Evolutionary conservation across 1,140 invertebrate species (phyloP).

Genomic region (Orius insidiosus): DNA sequence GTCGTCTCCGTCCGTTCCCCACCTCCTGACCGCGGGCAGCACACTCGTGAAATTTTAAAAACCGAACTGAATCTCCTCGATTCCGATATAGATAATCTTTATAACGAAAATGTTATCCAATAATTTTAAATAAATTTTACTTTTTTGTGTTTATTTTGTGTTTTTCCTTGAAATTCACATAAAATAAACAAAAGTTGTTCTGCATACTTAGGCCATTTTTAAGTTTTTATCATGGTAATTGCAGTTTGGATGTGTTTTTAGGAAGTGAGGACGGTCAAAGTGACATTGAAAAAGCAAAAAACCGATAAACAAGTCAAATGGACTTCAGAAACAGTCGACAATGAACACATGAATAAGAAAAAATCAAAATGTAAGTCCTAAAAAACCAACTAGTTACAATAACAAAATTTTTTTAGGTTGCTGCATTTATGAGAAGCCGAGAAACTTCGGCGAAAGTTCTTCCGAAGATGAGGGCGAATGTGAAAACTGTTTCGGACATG

Average conservation of each 20-base stretch:
- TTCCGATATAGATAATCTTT: conserved; percentile 32
- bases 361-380: conserved; percentile 76
- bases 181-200: not conserved
- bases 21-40: conserved; percentile 76
- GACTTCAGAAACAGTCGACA: conserved; percentile 76
- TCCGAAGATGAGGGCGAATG: conserved; percentile 66
- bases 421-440: conserved; percentile 72
- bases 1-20: conserved; percentile 48
- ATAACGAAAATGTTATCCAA: conserved; percentile 30
- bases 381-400: no score
- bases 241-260: conserved; percentile 23
- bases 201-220: no score
- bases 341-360: conserved; percentile 82
- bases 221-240: no score
- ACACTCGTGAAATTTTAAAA: conserved; percentile 60
- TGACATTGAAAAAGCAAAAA: conserved; percentile 56
- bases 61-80: conserved; percentile 48
- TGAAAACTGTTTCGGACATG: conserved; percentile 69
- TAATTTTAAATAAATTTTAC: conserved; percentile 6
- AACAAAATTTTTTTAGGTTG: conserved; percentile 45
- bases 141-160: not conserved
- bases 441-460: conserved; percentile 63
- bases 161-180: conserved; percentile 1
- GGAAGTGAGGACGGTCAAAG: conserved; percentile 41
- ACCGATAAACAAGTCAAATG: conserved; percentile 67